Conservation (phyloP, 2,888 invertebrate genomes). For the Lucinisca nassula region DNA sequence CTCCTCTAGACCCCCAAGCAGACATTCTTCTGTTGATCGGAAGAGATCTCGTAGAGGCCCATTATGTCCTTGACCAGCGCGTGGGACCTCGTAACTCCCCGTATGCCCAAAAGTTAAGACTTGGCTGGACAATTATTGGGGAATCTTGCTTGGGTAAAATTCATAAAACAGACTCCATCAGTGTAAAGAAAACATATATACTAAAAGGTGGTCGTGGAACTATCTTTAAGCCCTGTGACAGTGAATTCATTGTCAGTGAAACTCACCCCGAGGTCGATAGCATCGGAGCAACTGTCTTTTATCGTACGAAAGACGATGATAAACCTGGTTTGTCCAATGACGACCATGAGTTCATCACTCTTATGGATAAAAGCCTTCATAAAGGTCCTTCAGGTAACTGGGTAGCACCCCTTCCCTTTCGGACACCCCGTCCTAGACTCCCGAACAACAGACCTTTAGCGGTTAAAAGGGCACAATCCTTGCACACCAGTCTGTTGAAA, state of each 20-base stretch:
- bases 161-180: constrained; percentile 23
- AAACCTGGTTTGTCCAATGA: constrained; percentile 34
- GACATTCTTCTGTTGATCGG: constrained; percentile 27
- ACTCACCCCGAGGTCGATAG: not conserved
- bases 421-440: constrained; percentile 17
- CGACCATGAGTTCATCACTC: constrained; percentile 27
- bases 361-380: constrained; percentile 36
- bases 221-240: constrained; percentile 10
- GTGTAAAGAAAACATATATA: constrained; percentile 25
- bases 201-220: not conserved
- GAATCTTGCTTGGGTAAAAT: constrained; percentile 47
- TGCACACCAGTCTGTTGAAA: constrained; percentile 34
- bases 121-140: constrained; percentile 39
- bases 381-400: constrained; percentile 19
- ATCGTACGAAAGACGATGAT: constrained; percentile 21
- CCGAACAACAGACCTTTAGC: constrained; percentile 52
- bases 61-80: constrained; percentile 44
- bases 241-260: not conserved
- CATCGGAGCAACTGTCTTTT: constrained; percentile 5
- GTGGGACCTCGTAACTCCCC: constrained; percentile 27
- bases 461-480: constrained; percentile 9
- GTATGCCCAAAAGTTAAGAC: constrained; percentile 17
- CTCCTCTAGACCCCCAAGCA: not conserved
- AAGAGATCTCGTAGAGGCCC: constrained; percentile 24
- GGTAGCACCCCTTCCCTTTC: constrained; percentile 53